Conservation (phyloP, 2,113 vertebrate genomes). For the Orycteropus afer region DNA sequence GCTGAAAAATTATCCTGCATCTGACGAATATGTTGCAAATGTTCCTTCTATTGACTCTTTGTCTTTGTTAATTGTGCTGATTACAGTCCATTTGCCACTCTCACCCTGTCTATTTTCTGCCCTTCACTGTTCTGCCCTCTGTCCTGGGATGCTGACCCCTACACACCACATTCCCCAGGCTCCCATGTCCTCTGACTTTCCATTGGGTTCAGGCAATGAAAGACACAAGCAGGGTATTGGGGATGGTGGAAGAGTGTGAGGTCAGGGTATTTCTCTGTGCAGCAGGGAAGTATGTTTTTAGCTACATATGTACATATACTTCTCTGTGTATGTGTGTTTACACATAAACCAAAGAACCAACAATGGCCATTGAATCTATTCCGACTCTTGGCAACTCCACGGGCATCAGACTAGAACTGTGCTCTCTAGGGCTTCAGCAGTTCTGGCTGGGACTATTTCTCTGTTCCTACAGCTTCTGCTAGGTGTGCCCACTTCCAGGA, state of each 20-base stretch:
- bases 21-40: neutral
- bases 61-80: neutral
- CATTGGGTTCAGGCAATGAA: neutral
- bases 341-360: neutral
- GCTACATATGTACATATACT: neutral
- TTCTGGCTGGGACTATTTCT: neutral
- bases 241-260: neutral
- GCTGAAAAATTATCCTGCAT: neutral
- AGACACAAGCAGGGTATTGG: neutral
- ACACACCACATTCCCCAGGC: fast-evolving
- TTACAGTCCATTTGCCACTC: neutral
- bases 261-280: neutral
- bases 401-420: neutral
- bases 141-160: neutral
- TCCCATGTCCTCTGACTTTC: neutral
- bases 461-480: neutral
- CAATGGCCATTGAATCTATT: neutral
- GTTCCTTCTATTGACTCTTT: neutral
- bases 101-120: neutral
- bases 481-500: neutral
- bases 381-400: neutral
- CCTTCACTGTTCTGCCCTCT: neutral
- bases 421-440: neutral
- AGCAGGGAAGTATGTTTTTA: neutral
- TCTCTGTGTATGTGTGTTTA: neutral